Percentiles rank a stretch among this genome's conserved stretches.
phyloP scores from a whole-genome alignment of 2,888 invertebrate species.

The Platycheirus albimanus region DNA sequence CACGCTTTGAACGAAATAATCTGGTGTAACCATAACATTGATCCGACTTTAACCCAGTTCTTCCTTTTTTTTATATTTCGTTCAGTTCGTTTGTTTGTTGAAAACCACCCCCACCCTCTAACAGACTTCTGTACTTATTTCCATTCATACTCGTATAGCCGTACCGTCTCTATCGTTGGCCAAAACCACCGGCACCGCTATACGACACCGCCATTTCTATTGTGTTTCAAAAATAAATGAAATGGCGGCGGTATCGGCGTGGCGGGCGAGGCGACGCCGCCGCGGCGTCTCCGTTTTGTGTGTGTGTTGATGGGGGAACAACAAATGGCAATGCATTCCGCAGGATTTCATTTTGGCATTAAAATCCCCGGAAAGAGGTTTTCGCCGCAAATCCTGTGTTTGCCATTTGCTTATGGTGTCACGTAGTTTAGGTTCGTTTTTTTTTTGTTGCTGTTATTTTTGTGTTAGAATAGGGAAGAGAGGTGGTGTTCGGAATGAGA shows the following conservation, averaged over 20 bases:
- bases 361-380: slow-evolving; percentile 54
- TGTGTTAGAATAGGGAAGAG: not conserved
- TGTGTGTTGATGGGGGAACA: slow-evolving; percentile 1
- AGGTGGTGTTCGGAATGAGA: not conserved
- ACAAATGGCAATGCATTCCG: slow-evolving; percentile 62
- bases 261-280: too few relatives aligned
- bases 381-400: slow-evolving; percentile 49
- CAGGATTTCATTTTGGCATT: slow-evolving; percentile 53
- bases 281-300: not conserved
- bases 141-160: too few relatives aligned
- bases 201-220: not conserved
- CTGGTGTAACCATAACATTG: slow-evolving; percentile 67
- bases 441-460: not conserved
- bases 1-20: slow-evolving; percentile 67
- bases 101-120: slow-evolving; percentile 19
- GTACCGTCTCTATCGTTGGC: not conserved
- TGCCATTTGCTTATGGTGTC: slow-evolving; percentile 61
- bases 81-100: slow-evolving; percentile 2
- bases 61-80: slow-evolving; percentile 7
- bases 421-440: slow-evolving; percentile 48
- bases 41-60: slow-evolving; percentile 56
- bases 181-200: not conserved
- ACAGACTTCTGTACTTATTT: slow-evolving; percentile 30
- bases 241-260: slow-evolving; percentile 13
- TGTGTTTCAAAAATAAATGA: slow-evolving; percentile 40